These are phyloP conservation scores for Eucera pruinosa DNA, from an alignment of 2,888 invertebrate genomes.

Conservation along the genomic window DNA sequence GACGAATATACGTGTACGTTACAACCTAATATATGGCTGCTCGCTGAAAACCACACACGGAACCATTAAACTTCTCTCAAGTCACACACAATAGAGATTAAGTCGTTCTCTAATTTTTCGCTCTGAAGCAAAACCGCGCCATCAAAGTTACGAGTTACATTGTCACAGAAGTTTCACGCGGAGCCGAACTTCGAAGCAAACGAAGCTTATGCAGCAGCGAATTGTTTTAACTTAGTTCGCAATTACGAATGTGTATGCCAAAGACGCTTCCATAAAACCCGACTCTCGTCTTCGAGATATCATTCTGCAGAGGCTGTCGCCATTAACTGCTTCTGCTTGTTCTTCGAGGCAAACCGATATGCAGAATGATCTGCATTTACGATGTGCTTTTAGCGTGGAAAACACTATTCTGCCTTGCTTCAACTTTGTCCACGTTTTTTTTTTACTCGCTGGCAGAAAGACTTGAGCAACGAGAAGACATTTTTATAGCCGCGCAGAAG, in stretches of 20 bases:
- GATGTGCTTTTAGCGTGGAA: constrained; percentile 4
- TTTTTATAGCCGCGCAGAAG: constrained; percentile 18
- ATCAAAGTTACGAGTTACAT: not conserved
- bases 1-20: no score
- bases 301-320: not conserved
- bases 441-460: not conserved
- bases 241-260: not conserved
- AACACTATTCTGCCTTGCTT: not conserved
- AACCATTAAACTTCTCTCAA: not conserved
- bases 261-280: not conserved
- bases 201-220: constrained; percentile 1
- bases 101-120: not conserved
- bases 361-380: constrained; percentile 15
- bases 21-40: no score
- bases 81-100: not conserved
- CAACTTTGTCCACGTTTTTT: not conserved
- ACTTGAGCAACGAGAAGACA: not conserved
- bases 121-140: not conserved
- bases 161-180: not conserved
- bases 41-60: no score
- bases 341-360: constrained; percentile 14
- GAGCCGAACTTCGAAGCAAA: not conserved
- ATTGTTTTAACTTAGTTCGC: constrained; percentile 2
- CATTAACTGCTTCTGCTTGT: constrained; percentile 19
- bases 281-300: not conserved